These are phyloP conservation scores for Cetoscarus ocellatus DNA, from an alignment of 2,797 vertebrate genomes.

Conservation along the genomic window DNA sequence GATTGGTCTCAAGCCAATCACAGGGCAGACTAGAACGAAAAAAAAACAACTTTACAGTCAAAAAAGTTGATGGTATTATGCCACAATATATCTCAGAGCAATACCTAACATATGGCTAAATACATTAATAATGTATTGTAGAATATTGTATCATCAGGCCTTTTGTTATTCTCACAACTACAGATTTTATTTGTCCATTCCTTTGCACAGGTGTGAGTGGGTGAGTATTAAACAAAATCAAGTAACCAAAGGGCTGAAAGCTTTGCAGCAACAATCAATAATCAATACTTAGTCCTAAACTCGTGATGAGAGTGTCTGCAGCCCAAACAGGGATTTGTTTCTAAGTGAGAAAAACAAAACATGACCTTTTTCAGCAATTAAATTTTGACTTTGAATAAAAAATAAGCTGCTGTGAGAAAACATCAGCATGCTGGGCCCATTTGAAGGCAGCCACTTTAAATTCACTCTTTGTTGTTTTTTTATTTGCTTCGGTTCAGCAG, in stretches of 20 bases:
- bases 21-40: too few relatives aligned
- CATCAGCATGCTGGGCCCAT: slow-evolving; percentile 20
- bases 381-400: slow-evolving; percentile 40
- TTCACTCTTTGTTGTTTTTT: slow-evolving; percentile 31
- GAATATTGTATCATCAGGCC: too few relatives aligned
- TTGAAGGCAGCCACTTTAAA: slow-evolving; percentile 39
- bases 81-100: too few relatives aligned
- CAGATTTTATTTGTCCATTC: background rate
- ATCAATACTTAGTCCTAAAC: slow-evolving; percentile 16
- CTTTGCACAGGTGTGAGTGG: background rate
- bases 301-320: background rate
- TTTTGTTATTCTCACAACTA: background rate
- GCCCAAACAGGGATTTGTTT: background rate
- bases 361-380: slow-evolving; percentile 41
- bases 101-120: too few relatives aligned
- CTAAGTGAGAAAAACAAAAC: slow-evolving; percentile 16
- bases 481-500: slow-evolving; percentile 35
- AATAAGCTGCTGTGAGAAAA: slow-evolving; percentile 42
- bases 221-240: background rate
- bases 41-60: too few relatives aligned
- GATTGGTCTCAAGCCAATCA: too few relatives aligned
- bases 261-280: background rate
- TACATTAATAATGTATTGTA: too few relatives aligned
- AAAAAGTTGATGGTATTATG: too few relatives aligned
- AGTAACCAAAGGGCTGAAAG: background rate